A percentile compares a stretch with the other conserved stretches of the same genome.
phyloP scores from a whole-genome alignment of 1,140 invertebrate species.

The Drosophila arizonae region DNA sequence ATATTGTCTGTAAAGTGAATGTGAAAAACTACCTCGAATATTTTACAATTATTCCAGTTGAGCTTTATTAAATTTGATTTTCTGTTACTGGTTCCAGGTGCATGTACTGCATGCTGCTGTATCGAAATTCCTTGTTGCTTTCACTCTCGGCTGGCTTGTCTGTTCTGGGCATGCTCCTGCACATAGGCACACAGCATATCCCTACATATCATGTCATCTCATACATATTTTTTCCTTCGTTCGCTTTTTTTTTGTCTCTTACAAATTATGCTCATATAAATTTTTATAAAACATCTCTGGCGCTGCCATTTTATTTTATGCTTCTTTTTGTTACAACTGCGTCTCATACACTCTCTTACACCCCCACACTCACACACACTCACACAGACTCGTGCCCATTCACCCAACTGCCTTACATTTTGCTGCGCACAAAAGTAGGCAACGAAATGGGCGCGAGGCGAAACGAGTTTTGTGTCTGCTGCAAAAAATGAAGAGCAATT shows the following conservation, averaged over 20 bases:
- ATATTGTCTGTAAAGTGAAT: too few species aligned
- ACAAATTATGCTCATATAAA: slow-evolving; percentile 81
- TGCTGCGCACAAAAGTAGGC: slow-evolving; percentile 59
- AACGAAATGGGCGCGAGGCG: slow-evolving; percentile 46
- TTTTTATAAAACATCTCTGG: slow-evolving; percentile 80
- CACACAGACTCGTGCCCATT: slow-evolving; percentile 6
- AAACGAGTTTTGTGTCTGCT: slow-evolving; percentile 54
- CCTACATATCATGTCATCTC: slow-evolving; percentile 42
- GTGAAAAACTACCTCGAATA: background rate
- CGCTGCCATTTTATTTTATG: slow-evolving; percentile 79
- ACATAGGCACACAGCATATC: slow-evolving; percentile 8
- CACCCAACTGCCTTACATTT: slow-evolving; percentile 43
- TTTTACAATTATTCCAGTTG: background rate
- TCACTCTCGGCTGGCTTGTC: slow-evolving; percentile 6
- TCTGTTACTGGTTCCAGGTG: too few species aligned
- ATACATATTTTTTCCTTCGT: slow-evolving; percentile 18
- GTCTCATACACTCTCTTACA: slow-evolving; percentile 40
- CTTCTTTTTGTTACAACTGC: slow-evolving; percentile 78
- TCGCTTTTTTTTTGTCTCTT: slow-evolving; percentile 55
- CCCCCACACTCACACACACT: slow-evolving; percentile 4
- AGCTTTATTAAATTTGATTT: background rate
- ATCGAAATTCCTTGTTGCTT: slow-evolving; percentile 13
- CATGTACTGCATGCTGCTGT: background rate
- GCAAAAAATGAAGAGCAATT: slow-evolving; percentile 78
- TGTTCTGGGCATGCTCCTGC: slow-evolving; percentile 6